A percentile compares a stretch with the other conserved stretches of the same genome.
phyloP scores from a whole-genome alignment of 2,888 invertebrate species.

The Oithona nana region DNA sequence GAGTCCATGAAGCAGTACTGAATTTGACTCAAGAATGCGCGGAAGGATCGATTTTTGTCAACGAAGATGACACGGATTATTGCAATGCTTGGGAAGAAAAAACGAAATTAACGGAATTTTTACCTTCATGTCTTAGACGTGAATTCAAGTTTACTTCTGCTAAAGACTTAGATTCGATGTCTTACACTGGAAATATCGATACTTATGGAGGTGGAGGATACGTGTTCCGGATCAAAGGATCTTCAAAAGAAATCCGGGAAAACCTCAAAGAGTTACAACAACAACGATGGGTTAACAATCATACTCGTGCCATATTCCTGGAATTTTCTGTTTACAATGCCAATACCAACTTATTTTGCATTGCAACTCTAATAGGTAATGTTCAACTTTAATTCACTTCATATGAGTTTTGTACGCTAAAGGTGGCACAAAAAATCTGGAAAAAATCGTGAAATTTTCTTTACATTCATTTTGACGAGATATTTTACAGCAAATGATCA shows the following conservation, averaged over 20 bases:
- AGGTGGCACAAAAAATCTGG: too few species aligned
- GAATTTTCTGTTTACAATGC: constrained; percentile 35
- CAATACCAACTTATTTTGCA: constrained; percentile 20
- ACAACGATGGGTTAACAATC: constrained; percentile 30
- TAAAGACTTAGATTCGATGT: constrained; percentile 27
- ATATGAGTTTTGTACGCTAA: too few species aligned
- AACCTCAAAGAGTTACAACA: constrained; percentile 25
- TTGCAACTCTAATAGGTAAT: too few species aligned
- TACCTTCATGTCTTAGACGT: constrained; percentile 12
- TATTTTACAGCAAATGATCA: too few species aligned
- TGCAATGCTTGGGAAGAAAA: constrained; percentile 22
- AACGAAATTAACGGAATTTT: constrained; percentile 6
- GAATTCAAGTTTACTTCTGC: constrained; percentile 24
- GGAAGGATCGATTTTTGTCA: constrained; percentile 20
- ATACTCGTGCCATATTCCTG: constrained; percentile 32
- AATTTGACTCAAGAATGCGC: constrained; percentile 15
- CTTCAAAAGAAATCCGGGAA: constrained; percentile 22
- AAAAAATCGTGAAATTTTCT: too few species aligned
- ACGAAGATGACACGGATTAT: constrained; percentile 23
- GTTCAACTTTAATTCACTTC: too few species aligned
- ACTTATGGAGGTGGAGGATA: constrained; percentile 33
- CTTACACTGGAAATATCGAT: constrained; percentile 28
- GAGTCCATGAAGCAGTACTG: neutral
- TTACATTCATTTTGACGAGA: too few species aligned
- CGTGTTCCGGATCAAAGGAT: constrained; percentile 23